These are phyloP conservation scores for Lutjanus campechanus DNA, from an alignment of 2,797 vertebrate species.

Conservation along the genomic window DNA sequence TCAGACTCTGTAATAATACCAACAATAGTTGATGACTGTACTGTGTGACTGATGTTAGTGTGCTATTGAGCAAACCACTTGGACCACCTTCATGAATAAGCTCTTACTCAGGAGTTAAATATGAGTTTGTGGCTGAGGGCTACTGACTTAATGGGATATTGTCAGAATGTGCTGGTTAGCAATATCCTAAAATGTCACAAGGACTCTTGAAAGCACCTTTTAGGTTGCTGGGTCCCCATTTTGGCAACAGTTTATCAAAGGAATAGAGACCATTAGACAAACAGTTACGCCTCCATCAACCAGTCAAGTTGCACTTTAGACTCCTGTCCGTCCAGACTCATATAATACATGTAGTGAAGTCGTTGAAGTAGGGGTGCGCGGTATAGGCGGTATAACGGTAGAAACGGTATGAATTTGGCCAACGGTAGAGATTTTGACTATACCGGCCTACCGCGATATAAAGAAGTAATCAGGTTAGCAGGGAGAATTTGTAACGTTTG, in stretches of 20 bases:
- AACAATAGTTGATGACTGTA: background rate
- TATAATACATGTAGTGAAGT: too few relatives aligned
- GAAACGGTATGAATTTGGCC: too few relatives aligned
- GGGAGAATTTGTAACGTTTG: too few relatives aligned
- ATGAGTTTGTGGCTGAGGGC: background rate
- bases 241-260: background rate
- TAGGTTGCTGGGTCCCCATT: background rate
- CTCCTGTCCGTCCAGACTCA: too few relatives aligned
- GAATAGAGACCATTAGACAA: background rate
- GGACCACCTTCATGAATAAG: background rate
- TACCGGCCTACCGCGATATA: too few relatives aligned
- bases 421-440: too few relatives aligned
- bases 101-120: background rate
- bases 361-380: too few relatives aligned
- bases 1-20: background rate
- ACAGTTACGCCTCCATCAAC: too few relatives aligned
- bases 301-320: too few relatives aligned
- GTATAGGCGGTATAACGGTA: too few relatives aligned
- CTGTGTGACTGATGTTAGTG: background rate
- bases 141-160: background rate
- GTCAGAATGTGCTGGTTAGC: background rate
- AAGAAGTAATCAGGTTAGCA: too few relatives aligned
- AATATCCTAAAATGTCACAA: background rate
- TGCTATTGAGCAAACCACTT: background rate
- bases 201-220: slow-evolving; percentile 14